Evolutionary conservation across 2,888 invertebrate genomes (phyloP).

Genomic region (Platypus cylindrus): DNA sequence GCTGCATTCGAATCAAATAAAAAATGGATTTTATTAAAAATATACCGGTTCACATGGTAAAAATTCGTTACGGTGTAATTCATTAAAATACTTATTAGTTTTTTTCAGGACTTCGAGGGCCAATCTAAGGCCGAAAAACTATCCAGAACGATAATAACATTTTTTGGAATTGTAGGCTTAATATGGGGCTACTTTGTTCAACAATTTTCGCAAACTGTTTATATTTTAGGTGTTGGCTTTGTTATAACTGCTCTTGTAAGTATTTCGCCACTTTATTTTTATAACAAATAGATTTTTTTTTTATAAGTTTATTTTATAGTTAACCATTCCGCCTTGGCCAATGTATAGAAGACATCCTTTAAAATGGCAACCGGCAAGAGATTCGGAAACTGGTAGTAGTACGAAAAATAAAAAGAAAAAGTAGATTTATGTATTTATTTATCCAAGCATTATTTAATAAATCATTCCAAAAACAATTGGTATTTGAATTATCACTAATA

Average conservation of each 20-base stretch:
- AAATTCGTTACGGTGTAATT: conserved; percentile 1
- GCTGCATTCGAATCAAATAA: background rate
- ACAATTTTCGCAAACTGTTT: conserved; percentile 91
- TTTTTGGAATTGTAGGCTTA: conserved; percentile 84
- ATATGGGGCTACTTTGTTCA: conserved; percentile 89
- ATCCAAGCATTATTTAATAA: too few relatives aligned
- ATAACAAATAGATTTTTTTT: conserved; percentile 5
- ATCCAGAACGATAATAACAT: conserved; percentile 77
- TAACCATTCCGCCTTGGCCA: conserved; percentile 94
- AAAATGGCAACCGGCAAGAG: conserved; percentile 66
- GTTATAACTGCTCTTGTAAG: conserved; percentile 69
- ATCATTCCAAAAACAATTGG: too few relatives aligned
- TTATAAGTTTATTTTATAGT: conserved; percentile 32
- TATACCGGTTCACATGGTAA: conserved; percentile 37
- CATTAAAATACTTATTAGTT: conserved; percentile 5
- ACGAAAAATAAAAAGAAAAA: conserved; percentile 30
- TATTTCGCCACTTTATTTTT: conserved; percentile 39
- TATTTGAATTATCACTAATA: conserved; percentile 3
- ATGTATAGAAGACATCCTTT: conserved; percentile 81
- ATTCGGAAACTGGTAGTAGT: conserved; percentile 23
- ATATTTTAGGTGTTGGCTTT: conserved; percentile 85
- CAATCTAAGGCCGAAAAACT: conserved; percentile 81
- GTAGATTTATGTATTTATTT: conserved; percentile 9
- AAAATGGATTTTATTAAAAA: conserved; percentile 31
- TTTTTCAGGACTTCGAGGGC: conserved; percentile 71